Base-by-base conservation (phyloP, 2,888 invertebrate genomes). In the Noctua comes region DNA sequence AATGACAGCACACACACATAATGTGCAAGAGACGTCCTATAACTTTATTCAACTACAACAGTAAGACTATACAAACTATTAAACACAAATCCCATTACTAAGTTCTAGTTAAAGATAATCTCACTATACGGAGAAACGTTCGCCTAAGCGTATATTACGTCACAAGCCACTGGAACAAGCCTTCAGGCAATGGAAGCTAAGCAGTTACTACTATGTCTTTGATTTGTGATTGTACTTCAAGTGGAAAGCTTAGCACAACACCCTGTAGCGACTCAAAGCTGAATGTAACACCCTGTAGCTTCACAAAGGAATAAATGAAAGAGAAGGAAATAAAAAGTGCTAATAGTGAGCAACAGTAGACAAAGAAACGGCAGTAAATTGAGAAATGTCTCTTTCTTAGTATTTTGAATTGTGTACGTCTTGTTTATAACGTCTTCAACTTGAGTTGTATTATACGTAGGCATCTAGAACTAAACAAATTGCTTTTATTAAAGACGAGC, bases 181-280 rank as follows among this genome's bases (percentile, higher is more conserved):
- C 70, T 24, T 59, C 24, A 62, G 70, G 80, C 83, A 7, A 31
- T 31, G n/a, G 27, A 2, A 77, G 68, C 77, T 68, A 68, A 77
- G 54, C 4, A 83, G 70, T 31, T 66, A 62, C 78, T 62, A 48
- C 40, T 83, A 4, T 18, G 43, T 11, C 78, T 81, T 81, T 81
- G 80, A 76, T 83, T 81, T 77, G 83, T 80, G 77, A 70, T 83
- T 80, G 77, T 83, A 83, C 24, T 83, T 66, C 66, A 77, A 71
- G 59, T 54, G 48, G 68, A 70, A 66, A 77, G 83, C 70, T 80
- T 70, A 77, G 51, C 83, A 69, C 43, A 75, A 75, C 51, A 46
- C 5, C n/a, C 16, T 36, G 71, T 31, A 78, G 71, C 83, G 8
- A 21, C 40, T 46, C 70, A 62, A 31, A 77, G 68, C n/a, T 48